Evolutionary conservation across 2,113 vertebrate genomes (phyloP).

Genomic region (Stegostoma tigrinum): DNA sequence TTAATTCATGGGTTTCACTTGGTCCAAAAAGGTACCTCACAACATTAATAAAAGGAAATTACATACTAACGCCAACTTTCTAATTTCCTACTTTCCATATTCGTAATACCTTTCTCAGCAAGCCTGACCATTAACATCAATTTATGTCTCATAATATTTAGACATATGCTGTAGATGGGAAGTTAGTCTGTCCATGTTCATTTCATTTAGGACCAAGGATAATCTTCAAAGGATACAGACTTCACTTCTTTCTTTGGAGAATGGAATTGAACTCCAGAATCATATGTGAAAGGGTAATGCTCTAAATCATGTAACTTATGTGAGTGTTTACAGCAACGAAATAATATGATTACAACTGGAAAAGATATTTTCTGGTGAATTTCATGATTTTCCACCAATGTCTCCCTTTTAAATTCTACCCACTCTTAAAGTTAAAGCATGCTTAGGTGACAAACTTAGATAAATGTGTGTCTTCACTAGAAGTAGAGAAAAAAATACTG

Average conservation of each 20-base stretch:
- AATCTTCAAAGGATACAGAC: not conserved
- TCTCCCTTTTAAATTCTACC: not conserved
- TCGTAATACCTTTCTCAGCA: not conserved
- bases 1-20: too few species aligned
- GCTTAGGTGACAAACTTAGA: not conserved
- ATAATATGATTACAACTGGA: not conserved
- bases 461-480: not conserved
- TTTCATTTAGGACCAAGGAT: not conserved
- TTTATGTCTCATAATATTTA: not conserved
- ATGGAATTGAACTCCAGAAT: not conserved
- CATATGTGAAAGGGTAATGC: not conserved
- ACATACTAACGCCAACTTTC: not conserved
- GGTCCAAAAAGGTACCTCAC: not conserved
- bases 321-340: not conserved
- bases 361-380: not conserved
- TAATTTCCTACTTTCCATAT: not conserved
- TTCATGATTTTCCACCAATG: not conserved
- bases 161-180: not conserved
- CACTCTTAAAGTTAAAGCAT: not conserved
- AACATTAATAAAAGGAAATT: not conserved
- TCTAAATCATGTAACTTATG: not conserved
- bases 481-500: not conserved
- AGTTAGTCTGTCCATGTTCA: not conserved
- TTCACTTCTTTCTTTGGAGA: not conserved
- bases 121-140: not conserved